Evolutionary conservation across 2,113 vertebrate species (phyloP), one percentile per base, ranked within the genome.

Genomic region (Pagrus major): DNA sequence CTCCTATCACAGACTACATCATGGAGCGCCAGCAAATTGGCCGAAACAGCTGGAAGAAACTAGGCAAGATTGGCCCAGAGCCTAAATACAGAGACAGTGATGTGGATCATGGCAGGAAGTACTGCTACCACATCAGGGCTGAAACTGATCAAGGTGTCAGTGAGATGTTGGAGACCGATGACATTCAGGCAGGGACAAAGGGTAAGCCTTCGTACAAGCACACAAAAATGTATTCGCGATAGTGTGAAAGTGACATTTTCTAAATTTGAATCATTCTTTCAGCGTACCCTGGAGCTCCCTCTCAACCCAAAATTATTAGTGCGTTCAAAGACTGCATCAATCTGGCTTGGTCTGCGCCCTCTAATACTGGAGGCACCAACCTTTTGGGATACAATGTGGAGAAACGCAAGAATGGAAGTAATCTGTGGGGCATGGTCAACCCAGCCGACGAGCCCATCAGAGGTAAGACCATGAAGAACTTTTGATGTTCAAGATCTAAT

Each of bases 401-500:
- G 66, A 97, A 96, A 79, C 94, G 96, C 72, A 97, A 96, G 90
- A 95, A 93, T 27, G 96, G 96, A 0, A 96, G 96, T 58, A 91
- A 86, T 41, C 78, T 91, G 18, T 98, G 97, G 97, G 80, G 86
- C 18, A 81, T 91, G 2, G 94, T 96, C 72, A 91, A 94, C 72
- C 83, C 82, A 14, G 91, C 83, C 3, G 92, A 89, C 0, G 68
- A 88, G 49, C 96, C 93, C 0, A 52, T 96, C 64, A 88, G 86
- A 84, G 96, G 97, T 97, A 74, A 78, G 54, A n/a, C 12, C 27
- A 42, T 60, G 56, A 18, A 23, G 29, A 47, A 63, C 21, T 9
- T 31, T 9, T 54, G 23, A 42, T 39, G 3, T 60, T 41, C 0
- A 55, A 21, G 20, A 23, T 47, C 8, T 21, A 25, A 27, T 37